phyloP scores from a whole-genome alignment of 2,888 invertebrate genomes.

The Drosophila koepferae region DNA sequence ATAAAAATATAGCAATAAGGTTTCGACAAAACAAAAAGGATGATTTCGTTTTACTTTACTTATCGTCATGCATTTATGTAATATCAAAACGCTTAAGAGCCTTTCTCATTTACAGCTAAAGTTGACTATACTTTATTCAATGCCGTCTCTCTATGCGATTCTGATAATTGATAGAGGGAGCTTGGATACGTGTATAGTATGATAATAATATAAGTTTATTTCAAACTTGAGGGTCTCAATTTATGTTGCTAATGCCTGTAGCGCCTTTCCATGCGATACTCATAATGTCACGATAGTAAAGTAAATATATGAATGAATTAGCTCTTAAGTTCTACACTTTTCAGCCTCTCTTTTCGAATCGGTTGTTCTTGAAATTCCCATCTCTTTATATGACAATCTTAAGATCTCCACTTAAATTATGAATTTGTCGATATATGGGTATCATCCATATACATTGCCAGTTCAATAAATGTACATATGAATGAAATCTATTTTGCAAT shows the following conservation, averaged over 20 bases:
- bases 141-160: background rate
- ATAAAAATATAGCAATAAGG: conserved; percentile 77
- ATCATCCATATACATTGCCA: background rate
- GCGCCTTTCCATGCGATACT: background rate
- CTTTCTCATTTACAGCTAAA: background rate
- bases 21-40: conserved; percentile 63
- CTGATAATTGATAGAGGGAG: background rate
- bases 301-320: background rate
- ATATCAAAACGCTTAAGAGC: background rate
- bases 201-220: background rate
- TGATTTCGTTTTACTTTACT: conserved; percentile 18
- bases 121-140: background rate
- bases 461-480: background rate
- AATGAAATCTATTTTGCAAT: background rate
- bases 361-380: background rate
- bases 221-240: background rate
- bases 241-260: too few species aligned
- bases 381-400: background rate
- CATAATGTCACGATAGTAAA: background rate
- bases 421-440: background rate
- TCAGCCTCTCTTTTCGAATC: background rate
- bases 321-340: background rate
- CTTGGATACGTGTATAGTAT: background rate
- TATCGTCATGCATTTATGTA: background rate
- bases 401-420: background rate